Conservation (phyloP, 2,888 invertebrate species). For the Myopa tessellatipennis region DNA sequence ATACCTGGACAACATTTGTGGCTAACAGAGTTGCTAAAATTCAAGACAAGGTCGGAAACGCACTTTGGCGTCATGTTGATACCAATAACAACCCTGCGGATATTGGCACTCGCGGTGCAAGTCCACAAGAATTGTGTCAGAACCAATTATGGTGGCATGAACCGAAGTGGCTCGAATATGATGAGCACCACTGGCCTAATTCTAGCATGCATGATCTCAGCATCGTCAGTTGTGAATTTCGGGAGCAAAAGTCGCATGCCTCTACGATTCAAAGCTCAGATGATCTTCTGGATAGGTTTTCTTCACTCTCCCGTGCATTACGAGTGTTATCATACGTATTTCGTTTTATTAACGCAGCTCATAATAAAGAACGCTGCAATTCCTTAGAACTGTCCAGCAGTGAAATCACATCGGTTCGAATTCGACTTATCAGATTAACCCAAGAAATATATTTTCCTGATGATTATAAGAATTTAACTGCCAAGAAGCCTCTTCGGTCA, state of each 20-base stretch:
- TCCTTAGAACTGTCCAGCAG: background rate
- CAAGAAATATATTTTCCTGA: slow-evolving; percentile 3
- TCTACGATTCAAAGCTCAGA: background rate
- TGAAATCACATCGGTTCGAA: slow-evolving; percentile 6
- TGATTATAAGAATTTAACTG: background rate
- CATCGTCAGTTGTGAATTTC: background rate
- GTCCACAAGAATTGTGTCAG: too few species aligned
- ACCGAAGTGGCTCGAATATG: background rate
- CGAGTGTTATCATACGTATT: background rate
- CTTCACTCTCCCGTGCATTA: background rate
- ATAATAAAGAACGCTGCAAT: background rate
- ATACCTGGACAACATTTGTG: background rate
- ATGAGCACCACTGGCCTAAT: background rate
- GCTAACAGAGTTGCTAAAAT: background rate
- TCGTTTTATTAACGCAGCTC: background rate
- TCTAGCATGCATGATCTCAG: too few species aligned
- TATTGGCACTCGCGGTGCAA: slow-evolving; percentile 29
- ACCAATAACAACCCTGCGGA: slow-evolving; percentile 8
- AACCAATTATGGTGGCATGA: too few species aligned
- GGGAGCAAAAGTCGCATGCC: background rate
- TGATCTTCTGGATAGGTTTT: background rate
- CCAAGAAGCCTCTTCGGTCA: background rate
- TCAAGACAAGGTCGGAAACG: background rate
- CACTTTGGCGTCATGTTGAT: slow-evolving; percentile 14
- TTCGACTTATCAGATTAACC: background rate